These are phyloP conservation scores for Bombylius major DNA, from an alignment of 2,888 invertebrate species.

Conservation along the genomic window DNA sequence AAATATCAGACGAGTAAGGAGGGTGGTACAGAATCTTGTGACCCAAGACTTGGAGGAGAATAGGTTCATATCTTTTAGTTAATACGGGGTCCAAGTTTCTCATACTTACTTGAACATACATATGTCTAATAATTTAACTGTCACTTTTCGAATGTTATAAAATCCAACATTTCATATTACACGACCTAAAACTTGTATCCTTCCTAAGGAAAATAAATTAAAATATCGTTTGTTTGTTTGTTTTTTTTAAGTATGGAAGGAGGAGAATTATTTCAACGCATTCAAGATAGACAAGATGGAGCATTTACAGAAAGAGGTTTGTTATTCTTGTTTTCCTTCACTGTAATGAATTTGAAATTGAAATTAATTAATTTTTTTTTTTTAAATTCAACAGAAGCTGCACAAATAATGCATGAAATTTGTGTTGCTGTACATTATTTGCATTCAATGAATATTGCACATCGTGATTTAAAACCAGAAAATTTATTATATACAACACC, in stretches of 20 bases:
- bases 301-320: slow-evolving; percentile 82
- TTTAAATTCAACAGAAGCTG: slow-evolving; percentile 48
- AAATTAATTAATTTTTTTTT: not conserved
- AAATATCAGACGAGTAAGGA: too few species aligned
- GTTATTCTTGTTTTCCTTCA: not conserved
- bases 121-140: too few species aligned
- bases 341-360: not conserved
- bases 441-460: slow-evolving; percentile 90
- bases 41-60: too few species aligned
- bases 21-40: too few species aligned
- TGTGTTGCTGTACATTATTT: slow-evolving; percentile 88
- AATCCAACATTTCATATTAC: too few species aligned
- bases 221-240: not conserved
- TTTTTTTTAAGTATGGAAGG: slow-evolving; percentile 73
- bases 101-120: too few species aligned
- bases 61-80: too few species aligned
- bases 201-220: too few species aligned
- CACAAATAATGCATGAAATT: slow-evolving; percentile 91
- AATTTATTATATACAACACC: slow-evolving; percentile 80
- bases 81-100: too few species aligned
- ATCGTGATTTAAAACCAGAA: slow-evolving; percentile 95
- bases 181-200: too few species aligned
- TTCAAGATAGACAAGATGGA: slow-evolving; percentile 87
- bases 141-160: too few species aligned
- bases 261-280: slow-evolving; percentile 92